Conservation (phyloP, 2,888 invertebrate genomes). For the Fragum whitleyi region DNA sequence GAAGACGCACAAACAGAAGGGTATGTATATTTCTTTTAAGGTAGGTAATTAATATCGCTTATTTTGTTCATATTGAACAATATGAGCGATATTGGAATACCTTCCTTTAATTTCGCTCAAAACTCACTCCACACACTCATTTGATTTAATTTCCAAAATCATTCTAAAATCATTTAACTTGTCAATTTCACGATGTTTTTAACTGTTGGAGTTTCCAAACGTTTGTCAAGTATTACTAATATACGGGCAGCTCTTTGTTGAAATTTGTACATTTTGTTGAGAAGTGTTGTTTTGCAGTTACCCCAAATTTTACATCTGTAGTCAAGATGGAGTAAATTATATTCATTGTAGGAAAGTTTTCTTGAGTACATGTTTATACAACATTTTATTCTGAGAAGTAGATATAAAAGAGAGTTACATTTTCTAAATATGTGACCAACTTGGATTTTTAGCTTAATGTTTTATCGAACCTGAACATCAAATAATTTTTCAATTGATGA, state of each 20-base stretch:
- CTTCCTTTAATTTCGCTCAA: too few species aligned
- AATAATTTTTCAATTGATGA: constrained; percentile 1
- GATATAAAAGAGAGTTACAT: constrained; percentile 25
- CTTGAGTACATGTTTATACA: neutral
- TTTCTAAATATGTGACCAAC: neutral
- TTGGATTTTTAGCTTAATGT: neutral
- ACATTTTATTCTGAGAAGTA: constrained; percentile 10
- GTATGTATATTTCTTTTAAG: too few species aligned
- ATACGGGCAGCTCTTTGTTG: too few species aligned
- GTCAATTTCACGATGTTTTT: too few species aligned
- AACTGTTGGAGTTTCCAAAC: neutral
- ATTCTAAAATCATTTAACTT: too few species aligned
- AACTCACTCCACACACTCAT: too few species aligned
- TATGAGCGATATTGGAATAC: too few species aligned
- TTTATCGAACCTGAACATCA: neutral
- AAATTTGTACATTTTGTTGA: neutral
- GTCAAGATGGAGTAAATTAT: constrained; percentile 9
- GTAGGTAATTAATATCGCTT: too few species aligned
- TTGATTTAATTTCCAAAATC: too few species aligned
- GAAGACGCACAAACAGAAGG: too few species aligned
- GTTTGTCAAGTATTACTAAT: constrained; percentile 26
- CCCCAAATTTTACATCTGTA: constrained; percentile 30
- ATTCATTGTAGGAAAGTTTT: constrained; percentile 14
- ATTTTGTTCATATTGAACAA: too few species aligned
- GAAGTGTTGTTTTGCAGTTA: constrained; percentile 9